Conservation (phyloP, 2,113 vertebrate species). For the Psammodynastes pulverulentus region DNA sequence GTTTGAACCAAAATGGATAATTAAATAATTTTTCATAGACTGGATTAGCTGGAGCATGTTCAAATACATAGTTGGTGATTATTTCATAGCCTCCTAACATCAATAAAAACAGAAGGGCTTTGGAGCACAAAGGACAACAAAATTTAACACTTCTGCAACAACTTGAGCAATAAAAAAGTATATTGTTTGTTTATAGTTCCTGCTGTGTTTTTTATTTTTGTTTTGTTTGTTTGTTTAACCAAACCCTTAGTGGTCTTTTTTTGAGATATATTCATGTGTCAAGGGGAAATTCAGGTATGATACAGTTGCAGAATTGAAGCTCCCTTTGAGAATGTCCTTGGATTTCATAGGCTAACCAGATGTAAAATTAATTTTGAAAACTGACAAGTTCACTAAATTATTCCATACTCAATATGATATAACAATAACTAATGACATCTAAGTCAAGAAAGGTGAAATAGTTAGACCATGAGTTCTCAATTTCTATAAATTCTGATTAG, state of each 20-base stretch:
- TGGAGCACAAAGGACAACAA: neutral
- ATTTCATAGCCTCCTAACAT: neutral
- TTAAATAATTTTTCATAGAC: neutral
- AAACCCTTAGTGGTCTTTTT: neutral
- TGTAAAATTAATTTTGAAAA: neutral
- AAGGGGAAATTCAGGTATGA: neutral
- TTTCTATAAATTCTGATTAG: conserved; percentile 12
- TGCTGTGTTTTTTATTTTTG: neutral
- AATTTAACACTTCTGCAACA: neutral
- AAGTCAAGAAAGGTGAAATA: conserved; percentile 9
- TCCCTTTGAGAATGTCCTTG: neutral
- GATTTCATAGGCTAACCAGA: neutral
- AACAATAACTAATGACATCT: neutral
- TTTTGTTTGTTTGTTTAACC: too few species aligned
- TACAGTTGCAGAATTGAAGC: neutral
- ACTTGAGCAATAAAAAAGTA: neutral
- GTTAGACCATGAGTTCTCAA: neutral
- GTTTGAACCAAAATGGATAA: neutral
- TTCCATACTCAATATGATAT: neutral
- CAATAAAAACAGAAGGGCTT: neutral
- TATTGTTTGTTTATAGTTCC: neutral
- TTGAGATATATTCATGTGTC: neutral
- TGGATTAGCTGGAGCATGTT: neutral
- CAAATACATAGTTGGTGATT: neutral
- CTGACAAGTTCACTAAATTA: conserved; percentile 8